These are phyloP conservation scores for Limnephilus lunatus DNA, from an alignment of 2,888 invertebrate genomes.

Conservation along the genomic window DNA sequence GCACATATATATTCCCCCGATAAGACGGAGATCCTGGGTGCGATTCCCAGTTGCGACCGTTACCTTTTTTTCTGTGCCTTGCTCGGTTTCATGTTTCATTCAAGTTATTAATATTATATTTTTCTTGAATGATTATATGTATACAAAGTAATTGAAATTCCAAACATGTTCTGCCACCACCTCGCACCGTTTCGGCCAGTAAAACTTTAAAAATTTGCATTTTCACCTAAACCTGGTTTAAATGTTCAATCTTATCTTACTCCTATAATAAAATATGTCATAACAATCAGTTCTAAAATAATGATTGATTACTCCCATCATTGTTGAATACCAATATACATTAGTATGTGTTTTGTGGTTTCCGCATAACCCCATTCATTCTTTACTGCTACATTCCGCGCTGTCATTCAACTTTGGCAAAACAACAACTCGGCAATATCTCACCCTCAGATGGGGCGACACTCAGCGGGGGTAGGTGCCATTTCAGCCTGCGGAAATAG, in stretches of 20 bases:
- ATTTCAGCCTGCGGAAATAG: constrained; percentile 34
- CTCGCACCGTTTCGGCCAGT: not conserved
- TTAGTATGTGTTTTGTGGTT: not conserved
- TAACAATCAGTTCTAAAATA: not conserved
- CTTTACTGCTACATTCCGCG: not conserved
- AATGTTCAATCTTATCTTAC: not conserved
- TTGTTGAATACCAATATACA: not conserved
- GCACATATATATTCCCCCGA: no score
- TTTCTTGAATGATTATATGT: not conserved
- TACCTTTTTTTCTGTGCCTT: no score
- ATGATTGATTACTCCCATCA: not conserved
- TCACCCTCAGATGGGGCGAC: not conserved
- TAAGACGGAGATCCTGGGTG: no score
- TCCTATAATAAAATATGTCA: not conserved
- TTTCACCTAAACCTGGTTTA: not conserved
- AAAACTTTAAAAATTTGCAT: not conserved
- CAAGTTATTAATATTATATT: no score
- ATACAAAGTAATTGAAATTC: not conserved
- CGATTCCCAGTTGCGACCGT: no score
- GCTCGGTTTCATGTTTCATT: no score
- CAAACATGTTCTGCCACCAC: not conserved
- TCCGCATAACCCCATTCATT: not conserved
- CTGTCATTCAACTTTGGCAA: constrained; percentile 10
- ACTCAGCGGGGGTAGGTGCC: not conserved
- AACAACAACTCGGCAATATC: constrained; percentile 3